Conservation (phyloP, 2,888 invertebrate genomes). For the Halocaridina rubra region DNA sequence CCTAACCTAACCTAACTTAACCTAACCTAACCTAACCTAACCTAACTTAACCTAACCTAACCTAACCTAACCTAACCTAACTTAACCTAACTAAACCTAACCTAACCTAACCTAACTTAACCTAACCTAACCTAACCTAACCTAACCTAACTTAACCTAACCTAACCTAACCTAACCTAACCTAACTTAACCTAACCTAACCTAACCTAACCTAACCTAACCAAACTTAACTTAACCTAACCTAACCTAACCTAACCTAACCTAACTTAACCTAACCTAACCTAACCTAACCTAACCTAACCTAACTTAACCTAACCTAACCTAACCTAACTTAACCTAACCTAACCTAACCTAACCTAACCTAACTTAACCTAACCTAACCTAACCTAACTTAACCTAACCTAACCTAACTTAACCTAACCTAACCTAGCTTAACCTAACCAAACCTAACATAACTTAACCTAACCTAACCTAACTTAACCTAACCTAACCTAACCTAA, state of each 20-base stretch:
- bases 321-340: neutral
- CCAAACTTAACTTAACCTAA: neutral
- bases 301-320: neutral
- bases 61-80: too few relatives aligned
- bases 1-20: too few relatives aligned
- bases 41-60: too few relatives aligned
- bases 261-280: neutral
- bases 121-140: too few relatives aligned
- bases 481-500: too few relatives aligned
- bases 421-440: neutral
- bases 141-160: too few relatives aligned
- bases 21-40: too few relatives aligned
- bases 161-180: too few relatives aligned
- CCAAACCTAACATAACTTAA: too few relatives aligned
- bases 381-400: too few relatives aligned
- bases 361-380: neutral
- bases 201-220: neutral
- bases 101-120: too few relatives aligned
- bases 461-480: neutral
- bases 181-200: neutral
- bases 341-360: neutral
- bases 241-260: neutral
- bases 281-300: neutral
- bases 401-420: neutral
- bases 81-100: too few relatives aligned